A percentile compares a stretch with the other conserved stretches of the same genome.
These are phyloP conservation scores for Stegodyphus dumicola DNA, from an alignment of 1,140 invertebrate species.

Conservation along the genomic window DNA sequence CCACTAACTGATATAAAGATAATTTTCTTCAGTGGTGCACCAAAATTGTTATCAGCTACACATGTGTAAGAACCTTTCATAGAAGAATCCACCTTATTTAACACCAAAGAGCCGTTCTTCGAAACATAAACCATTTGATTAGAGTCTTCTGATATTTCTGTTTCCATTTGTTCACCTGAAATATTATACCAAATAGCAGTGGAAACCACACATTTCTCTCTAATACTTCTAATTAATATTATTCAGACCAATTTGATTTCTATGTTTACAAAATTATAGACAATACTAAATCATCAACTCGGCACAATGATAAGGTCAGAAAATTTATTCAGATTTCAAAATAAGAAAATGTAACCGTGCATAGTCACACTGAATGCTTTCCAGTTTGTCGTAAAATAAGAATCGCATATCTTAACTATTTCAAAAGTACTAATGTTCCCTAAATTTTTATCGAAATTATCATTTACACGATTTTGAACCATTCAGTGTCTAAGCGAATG, in stretches of 20 bases:
- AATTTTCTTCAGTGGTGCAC: conserved; percentile 44
- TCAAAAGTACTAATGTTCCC: no score
- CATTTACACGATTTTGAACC: no score
- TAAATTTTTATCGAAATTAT: no score
- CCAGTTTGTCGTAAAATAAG: no score
- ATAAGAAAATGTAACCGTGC: neutral
- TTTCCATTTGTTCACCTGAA: neutral
- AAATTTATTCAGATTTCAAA: neutral
- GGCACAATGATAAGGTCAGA: neutral
- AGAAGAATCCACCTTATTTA: conserved; percentile 1
- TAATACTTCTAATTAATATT: neutral
- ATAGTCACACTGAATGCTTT: neutral
- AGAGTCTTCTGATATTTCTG: neutral
- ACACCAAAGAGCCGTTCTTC: conserved; percentile 25
- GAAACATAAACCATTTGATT: neutral
- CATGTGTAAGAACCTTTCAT: conserved; percentile 47
- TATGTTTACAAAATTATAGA: neutral
- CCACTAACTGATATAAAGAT: conserved; percentile 50
- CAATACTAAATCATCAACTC: neutral
- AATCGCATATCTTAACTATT: no score
- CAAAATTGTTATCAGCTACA: conserved; percentile 59
- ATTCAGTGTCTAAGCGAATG: no score
- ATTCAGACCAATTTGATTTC: neutral
- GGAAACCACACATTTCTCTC: neutral
- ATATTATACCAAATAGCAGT: neutral